phyloP scores from a whole-genome alignment of 1,140 invertebrate species.

The Drosophila willistoni region DNA sequence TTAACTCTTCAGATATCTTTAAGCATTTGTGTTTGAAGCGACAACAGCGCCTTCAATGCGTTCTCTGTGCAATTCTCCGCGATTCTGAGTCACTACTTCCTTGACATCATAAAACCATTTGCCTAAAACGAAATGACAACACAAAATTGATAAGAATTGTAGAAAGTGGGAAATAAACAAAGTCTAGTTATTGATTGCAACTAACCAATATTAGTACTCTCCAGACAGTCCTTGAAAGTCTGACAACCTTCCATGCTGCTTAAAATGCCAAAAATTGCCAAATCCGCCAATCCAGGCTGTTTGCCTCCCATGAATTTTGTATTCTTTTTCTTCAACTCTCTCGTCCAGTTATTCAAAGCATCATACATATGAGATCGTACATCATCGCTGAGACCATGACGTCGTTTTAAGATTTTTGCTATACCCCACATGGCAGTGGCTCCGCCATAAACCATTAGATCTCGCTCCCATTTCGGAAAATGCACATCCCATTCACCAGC shows the following conservation, averaged over 20 bases:
- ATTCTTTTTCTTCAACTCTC: slow-evolving; percentile 88
- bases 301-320: slow-evolving; percentile 92
- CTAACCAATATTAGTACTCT: slow-evolving; percentile 88
- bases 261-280: slow-evolving; percentile 96
- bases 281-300: slow-evolving; percentile 95
- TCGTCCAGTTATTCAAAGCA: slow-evolving; percentile 92
- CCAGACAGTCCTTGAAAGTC: slow-evolving; percentile 93
- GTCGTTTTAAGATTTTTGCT: slow-evolving; percentile 93
- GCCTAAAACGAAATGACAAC: slow-evolving; percentile 35
- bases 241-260: slow-evolving; percentile 97
- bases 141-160: neutral
- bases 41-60: slow-evolving; percentile 51
- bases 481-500: slow-evolving; percentile 96
- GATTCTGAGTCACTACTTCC: slow-evolving; percentile 84
- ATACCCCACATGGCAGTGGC: slow-evolving; percentile 97
- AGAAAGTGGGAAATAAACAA: too few species aligned
- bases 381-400: slow-evolving; percentile 93
- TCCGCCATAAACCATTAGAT: slow-evolving; percentile 96
- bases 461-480: slow-evolving; percentile 93
- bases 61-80: slow-evolving; percentile 79
- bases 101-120: slow-evolving; percentile 85
- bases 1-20: slow-evolving; percentile 18
- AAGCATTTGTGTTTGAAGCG: neutral
- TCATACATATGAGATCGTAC: slow-evolving; percentile 96
- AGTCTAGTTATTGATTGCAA: fast-evolving